Evolutionary conservation across 2,113 vertebrate genomes (phyloP), one percentile per base, ranked within the genome.

Genomic region (Tetrao urogallus): DNA sequence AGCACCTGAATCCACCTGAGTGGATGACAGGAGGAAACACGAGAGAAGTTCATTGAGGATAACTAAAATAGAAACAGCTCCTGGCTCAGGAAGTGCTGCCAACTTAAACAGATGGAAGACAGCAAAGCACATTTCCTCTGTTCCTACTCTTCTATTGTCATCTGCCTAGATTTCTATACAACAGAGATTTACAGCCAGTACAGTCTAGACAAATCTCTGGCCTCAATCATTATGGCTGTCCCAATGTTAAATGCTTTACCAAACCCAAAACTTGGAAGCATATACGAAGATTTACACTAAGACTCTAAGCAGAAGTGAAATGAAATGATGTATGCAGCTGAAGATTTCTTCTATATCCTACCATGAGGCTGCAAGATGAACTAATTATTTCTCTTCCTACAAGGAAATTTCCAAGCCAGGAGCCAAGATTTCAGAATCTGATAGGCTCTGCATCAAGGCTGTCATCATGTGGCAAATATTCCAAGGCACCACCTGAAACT

Each of bases 381-480:
- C 18, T 18, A 45, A 63, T 13, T 16, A 40, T 12, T 47, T 64
- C 16, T 86, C 45, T 72, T 18, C 93, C 50, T 15, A 11, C n/a
- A 70, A 90, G 11, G 66, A 85, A 85, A 88, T 24, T 78, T 54
- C 24, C 82, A 69, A 76, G 80, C 2, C 8, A 57, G 12, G 11
- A 82, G 43, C 24, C 2, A 32, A 64, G 57, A 84, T 38, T 88
- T 81, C 56, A 87, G 60, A 86, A 64, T 91, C 57, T 17, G 40
- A 56, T 3, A 82, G 24, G 30, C 27, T 89, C 79, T 73, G 12
- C 11, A 74, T 60, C 3, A n/a, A 80, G 40, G 28, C 18, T 30
- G 82, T 45, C 5, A 17, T 1, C 14, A 4, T 28, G 22, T 30
- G 57, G 81, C n/a, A 67, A 40, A 57, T 48, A 6, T 84, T 76